Base-by-base conservation (phyloP, 37 sponge, comb jelly and placozoan genomes). In the Ianthella basta region DNA sequence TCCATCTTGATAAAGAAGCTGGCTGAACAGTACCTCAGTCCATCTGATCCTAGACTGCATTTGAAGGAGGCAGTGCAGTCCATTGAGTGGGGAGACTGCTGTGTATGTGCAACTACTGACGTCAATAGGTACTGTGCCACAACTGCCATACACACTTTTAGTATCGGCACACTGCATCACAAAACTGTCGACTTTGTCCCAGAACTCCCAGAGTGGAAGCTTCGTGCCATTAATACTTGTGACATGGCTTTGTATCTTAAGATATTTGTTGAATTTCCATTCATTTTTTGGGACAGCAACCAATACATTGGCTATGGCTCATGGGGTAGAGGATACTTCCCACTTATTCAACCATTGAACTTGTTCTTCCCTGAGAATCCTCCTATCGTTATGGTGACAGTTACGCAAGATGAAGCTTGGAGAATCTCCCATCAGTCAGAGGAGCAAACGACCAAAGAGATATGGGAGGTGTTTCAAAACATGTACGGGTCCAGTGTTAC, bases 141-240 rank as follows among this genome's bases (percentile, higher is more conserved):
- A 4, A 70, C 84, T 32, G 69, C 79, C 38, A 83, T 92, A 4
- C 8, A 67, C 34, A 92, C 92, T 12, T 88, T 91, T 55, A 88
- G 90, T 44, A 40, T 85, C 3, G 90, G 92, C 40, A 89, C 87
- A 3, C 86, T 91, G 1, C 88, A 85, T 27, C 59, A 81, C 34
- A 56, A 69, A 21, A 82, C 29, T 5, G 60, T 82, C 20, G 25
- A 55, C n/a, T 91, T 92, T 50, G 57, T 53, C 0, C 81, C 81
- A 15, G n/a, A 24, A 33, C 81, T 80, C 6, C 81, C 81, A 60
- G 38, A 5, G 21, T 41, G 29, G 57, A 92, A 88, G 57, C 23
- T 0, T 56, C 24, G 59, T 55, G 83, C 87, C 15, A 86, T 92
- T 24, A 70, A 83, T 39, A 24, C 59, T 0, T 50, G 55, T 53